A percentile compares a stretch with the other conserved stretches of the same genome.
phyloP scores from a whole-genome alignment of 2,797 vertebrate genomes.

The Agapornis canus region DNA sequence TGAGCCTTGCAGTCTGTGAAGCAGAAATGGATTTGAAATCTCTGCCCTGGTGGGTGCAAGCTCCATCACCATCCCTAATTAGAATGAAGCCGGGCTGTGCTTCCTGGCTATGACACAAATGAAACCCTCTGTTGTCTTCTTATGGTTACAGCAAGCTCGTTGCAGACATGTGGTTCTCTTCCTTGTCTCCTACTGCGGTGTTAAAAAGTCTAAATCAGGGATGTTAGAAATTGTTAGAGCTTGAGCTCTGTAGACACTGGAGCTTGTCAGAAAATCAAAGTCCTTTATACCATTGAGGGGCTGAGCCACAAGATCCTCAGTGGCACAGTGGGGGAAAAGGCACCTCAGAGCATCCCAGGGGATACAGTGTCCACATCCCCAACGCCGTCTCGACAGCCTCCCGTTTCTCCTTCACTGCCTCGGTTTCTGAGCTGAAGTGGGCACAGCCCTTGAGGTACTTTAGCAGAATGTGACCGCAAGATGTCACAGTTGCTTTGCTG shows the following conservation, averaged over 20 bases:
- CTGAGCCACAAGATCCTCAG: neutral
- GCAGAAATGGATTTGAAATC: neutral
- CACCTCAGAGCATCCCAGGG: accelerated
- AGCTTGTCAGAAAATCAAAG: neutral
- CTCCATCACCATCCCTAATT: neutral
- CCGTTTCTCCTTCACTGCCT: neutral
- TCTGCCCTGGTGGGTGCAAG: neutral
- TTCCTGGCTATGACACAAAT: accelerated
- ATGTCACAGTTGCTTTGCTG: conserved; percentile 43
- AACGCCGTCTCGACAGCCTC: accelerated
- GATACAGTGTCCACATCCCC: accelerated
- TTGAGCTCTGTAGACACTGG: neutral
- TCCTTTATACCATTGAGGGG: neutral
- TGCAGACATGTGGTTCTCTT: neutral
- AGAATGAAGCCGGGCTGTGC: neutral
- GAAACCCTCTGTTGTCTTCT: neutral
- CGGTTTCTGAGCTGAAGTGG: neutral
- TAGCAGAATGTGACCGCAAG: conserved; percentile 39
- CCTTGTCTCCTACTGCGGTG: neutral
- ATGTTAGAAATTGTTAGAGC: neutral
- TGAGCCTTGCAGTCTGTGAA: neutral
- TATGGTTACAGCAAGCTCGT: neutral
- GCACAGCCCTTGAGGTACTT: neutral
- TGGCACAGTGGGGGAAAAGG: neutral
- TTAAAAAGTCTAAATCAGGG: neutral